Percentiles rank a stretch among this genome's conserved stretches.
Conservation (phyloP, 2,888 invertebrate genomes). For the Phyto melanocephala region DNA sequence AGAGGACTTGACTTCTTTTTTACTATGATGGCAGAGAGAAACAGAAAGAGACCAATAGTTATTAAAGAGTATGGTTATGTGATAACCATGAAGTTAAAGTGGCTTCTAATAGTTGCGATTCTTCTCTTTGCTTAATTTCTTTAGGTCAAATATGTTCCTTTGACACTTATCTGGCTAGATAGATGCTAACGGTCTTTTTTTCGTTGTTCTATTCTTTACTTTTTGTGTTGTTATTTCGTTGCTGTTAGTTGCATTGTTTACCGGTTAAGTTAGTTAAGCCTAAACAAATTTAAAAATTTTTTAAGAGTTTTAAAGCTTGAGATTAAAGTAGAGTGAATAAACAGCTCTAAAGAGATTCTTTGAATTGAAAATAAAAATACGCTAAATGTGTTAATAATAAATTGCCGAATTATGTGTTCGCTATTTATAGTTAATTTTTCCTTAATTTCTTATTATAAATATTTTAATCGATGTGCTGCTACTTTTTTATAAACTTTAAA, state of each 20-base stretch:
- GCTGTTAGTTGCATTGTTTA: not conserved
- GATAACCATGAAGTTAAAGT: conserved; percentile 39
- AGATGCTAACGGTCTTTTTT: conserved; percentile 41
- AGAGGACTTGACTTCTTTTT: conserved; percentile 57
- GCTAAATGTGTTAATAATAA: too few relatives aligned
- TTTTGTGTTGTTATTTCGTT: not conserved
- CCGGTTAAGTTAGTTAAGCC: not conserved
- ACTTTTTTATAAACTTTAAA: too few relatives aligned
- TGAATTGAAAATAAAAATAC: too few relatives aligned
- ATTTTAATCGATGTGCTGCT: too few relatives aligned
- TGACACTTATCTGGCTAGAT: conserved; percentile 53
- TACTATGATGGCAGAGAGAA: not conserved
- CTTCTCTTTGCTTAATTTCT: conserved; percentile 35
- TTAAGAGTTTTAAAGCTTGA: not conserved
- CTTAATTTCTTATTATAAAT: too few relatives aligned
- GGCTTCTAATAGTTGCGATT: not conserved
- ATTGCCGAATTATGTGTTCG: too few relatives aligned
- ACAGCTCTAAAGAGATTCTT: too few relatives aligned
- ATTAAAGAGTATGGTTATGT: not conserved
- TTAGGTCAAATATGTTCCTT: conserved; percentile 61
- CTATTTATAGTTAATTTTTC: too few relatives aligned
- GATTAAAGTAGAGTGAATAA: not conserved
- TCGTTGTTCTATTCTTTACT: not conserved
- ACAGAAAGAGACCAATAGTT: not conserved
- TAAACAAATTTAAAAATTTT: not conserved